Evolutionary conservation across 2,888 invertebrate genomes (phyloP).

Genomic region (Pasiphila rectangulata): DNA sequence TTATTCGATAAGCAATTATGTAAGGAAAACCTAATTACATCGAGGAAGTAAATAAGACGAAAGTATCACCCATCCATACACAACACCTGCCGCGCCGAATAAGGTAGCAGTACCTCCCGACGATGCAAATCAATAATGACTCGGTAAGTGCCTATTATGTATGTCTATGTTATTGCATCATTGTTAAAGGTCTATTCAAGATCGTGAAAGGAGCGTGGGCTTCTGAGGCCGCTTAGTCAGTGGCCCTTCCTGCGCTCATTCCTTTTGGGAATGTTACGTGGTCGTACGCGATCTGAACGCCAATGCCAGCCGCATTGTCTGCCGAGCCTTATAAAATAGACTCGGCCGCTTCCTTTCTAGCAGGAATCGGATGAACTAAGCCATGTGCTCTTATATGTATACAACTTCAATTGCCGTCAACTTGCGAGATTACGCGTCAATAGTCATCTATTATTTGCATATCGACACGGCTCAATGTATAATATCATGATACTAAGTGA

Average conservation of each 20-base stretch:
- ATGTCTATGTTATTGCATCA: slow-evolving; percentile 69
- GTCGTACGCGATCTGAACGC: slow-evolving; percentile 61
- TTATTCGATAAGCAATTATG: slow-evolving; percentile 1
- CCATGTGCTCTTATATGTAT: too few relatives aligned
- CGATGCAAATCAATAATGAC: slow-evolving; percentile 60
- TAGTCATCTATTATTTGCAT: slow-evolving; percentile 20
- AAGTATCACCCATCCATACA: slow-evolving; percentile 25
- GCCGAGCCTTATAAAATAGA: slow-evolving; percentile 34
- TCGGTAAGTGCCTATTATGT: too few relatives aligned
- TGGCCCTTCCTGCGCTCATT: slow-evolving; percentile 67
- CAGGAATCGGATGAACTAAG: slow-evolving; percentile 31
- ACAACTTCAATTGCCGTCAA: slow-evolving; percentile 22
- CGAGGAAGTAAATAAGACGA: slow-evolving; percentile 26
- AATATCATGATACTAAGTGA: slow-evolving; percentile 19
- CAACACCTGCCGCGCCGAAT: slow-evolving; percentile 46
- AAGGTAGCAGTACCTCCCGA: slow-evolving; percentile 47
- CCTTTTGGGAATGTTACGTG: slow-evolving; percentile 71
- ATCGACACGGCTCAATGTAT: slow-evolving; percentile 16
- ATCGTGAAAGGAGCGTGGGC: slow-evolving; percentile 67
- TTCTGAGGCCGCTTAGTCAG: slow-evolving; percentile 68
- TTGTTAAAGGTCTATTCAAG: slow-evolving; percentile 50
- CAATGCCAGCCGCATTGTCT: slow-evolving; percentile 60
- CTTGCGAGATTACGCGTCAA: slow-evolving; percentile 24
- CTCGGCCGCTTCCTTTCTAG: slow-evolving; percentile 9
- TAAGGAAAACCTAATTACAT: slow-evolving; percentile 11